These are phyloP conservation scores for Thalassarche chlororhynchos DNA, from an alignment of 2,113 vertebrate species.

Conservation along the genomic window DNA sequence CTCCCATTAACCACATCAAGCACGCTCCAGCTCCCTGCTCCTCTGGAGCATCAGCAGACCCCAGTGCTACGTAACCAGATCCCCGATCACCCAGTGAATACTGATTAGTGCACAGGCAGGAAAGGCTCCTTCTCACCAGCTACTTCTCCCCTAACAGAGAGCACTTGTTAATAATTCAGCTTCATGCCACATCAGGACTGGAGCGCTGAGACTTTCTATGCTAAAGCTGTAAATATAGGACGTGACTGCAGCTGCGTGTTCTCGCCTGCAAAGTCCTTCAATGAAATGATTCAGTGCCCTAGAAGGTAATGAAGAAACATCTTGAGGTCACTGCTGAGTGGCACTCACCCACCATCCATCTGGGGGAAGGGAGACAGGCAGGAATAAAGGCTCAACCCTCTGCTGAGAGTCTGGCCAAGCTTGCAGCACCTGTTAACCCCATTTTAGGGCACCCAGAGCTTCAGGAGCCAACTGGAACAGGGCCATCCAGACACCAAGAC, in stretches of 20 bases:
- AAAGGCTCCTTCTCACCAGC: not conserved
- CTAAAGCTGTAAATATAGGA: slow-evolving; percentile 45
- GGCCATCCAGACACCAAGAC: not conserved
- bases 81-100: not conserved
- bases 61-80: not conserved
- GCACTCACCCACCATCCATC: not conserved
- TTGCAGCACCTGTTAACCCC: not conserved
- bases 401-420: not conserved
- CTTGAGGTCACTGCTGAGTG: slow-evolving; percentile 15
- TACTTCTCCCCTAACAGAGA: not conserved
- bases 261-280: slow-evolving; percentile 25
- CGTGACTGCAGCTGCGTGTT: not conserved
- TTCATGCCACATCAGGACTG: slow-evolving; percentile 31
- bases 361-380: not conserved
- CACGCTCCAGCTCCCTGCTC: not conserved
- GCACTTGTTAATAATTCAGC: slow-evolving; percentile 59
- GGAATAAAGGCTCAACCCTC: not conserved
- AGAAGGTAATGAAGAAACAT: slow-evolving; percentile 15
- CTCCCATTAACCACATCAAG: not conserved
- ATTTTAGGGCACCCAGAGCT: not conserved
- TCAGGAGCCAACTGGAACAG: not conserved
- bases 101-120: not conserved
- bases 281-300: not conserved
- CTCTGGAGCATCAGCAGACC: not conserved
- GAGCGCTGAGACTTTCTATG: not conserved